Evolutionary conservation across 2,113 vertebrate genomes (phyloP).

Genomic region (Triplophysa tibetana): DNA sequence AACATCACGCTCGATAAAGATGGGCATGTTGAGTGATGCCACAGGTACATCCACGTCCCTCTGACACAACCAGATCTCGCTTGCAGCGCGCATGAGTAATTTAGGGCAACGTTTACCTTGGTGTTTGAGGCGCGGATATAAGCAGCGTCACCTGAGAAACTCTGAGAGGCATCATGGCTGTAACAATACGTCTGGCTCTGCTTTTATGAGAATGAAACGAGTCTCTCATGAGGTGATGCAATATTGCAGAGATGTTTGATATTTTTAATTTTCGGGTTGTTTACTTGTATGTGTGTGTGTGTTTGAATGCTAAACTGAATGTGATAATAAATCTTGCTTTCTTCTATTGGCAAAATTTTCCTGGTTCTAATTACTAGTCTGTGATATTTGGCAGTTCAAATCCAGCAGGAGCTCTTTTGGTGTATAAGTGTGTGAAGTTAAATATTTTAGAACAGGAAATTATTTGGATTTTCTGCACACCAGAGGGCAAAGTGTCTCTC

Average conservation of each 20-base stretch:
- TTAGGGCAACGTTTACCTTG: constrained; percentile 55
- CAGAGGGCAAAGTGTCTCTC: constrained; percentile 69
- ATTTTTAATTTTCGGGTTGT: background rate
- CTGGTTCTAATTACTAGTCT: background rate
- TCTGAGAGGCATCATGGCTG: background rate
- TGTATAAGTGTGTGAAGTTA: constrained; percentile 91
- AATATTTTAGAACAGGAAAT: constrained; percentile 57
- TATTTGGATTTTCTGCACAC: constrained; percentile 44
- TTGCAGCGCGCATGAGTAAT: constrained; percentile 55
- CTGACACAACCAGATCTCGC: constrained; percentile 64
- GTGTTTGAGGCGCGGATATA: constrained; percentile 53
- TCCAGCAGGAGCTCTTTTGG: constrained; percentile 87
- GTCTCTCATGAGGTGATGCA: constrained; percentile 38
- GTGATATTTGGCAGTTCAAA: constrained; percentile 80
- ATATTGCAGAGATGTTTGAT: constrained; percentile 32
- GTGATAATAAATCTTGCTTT: background rate
- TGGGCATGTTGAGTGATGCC: constrained; percentile 67
- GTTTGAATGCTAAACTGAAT: background rate
- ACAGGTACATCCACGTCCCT: constrained; percentile 77
- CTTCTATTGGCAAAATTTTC: background rate
- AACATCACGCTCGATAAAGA: constrained; percentile 78
- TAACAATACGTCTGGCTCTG: background rate
- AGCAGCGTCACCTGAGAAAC: constrained; percentile 1
- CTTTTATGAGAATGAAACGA: constrained; percentile 3
- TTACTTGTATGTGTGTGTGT: background rate